Evolutionary conservation across 1,140 invertebrate species (phyloP), one percentile per base, ranked within the genome.

Genomic region (Nasonia giraulti): DNA sequence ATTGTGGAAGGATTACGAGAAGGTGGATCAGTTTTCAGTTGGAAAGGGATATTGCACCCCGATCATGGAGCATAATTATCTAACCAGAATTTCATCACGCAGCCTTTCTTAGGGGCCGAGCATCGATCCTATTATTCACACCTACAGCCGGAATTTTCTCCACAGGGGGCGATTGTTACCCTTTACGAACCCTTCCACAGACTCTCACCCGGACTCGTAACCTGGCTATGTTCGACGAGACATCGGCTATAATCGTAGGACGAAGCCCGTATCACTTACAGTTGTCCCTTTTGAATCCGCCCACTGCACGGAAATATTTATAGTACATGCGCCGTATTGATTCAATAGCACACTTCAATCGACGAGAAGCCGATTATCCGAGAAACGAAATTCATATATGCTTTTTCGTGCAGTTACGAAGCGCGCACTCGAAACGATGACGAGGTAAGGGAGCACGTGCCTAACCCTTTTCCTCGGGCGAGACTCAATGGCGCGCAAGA

Each of bases 41-140:
- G 33, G 74, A 77, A 44, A 77, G 40, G 23, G 11, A 74, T 84
- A 84, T 55, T 75, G 62, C 83, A 12, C 68, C 66, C 84, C 78
- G 79, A 90, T 88, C 86, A 89, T 90, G 87, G 23, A 75, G 76
- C 80, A 88, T 89, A 88, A 90, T 90, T 76, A 84, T 89, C 84
- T 74, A 73, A 86, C 84, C 80, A 87, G 87, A 87, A 86, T 89
- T 88, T 87, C 84, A 87, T 74, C 87, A 77, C 86, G 82, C 66
- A 62, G 55, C 20, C 88, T 89, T 90, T 88, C 86, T 66, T 31
- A 2, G 74, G 62, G 76, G n/a, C 17, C 62, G 2, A 17, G 10
- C 31, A 47, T 40, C 7, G 50, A 66, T 74, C 69, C 76, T n/a
- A 47, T 80, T 75, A 68, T 80, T 80, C 62, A 7, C 68, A 1